These are phyloP conservation scores for Sarcophaga carnaria DNA, from an alignment of 2,888 invertebrate genomes.

Conservation along the genomic window DNA sequence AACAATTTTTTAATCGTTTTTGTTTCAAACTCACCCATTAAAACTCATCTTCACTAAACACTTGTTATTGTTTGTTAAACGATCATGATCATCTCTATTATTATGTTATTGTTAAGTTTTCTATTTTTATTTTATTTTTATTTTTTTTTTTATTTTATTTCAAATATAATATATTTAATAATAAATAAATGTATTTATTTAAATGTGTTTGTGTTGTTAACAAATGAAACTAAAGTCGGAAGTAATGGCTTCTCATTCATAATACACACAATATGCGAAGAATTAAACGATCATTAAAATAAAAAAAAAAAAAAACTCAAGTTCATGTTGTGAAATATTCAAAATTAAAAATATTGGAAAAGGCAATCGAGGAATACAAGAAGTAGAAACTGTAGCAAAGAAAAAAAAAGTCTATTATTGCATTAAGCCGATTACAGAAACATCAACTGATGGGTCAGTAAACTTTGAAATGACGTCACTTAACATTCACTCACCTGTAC, in stretches of 20 bases:
- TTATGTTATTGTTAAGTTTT: neutral
- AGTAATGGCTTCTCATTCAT: slow-evolving; percentile 27
- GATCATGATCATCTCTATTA: slow-evolving; percentile 47
- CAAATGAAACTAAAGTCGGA: slow-evolving; percentile 36
- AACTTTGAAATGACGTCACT: too few relatives aligned
- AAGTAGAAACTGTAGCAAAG: too few relatives aligned
- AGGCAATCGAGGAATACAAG: too few relatives aligned
- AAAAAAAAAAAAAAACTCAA: neutral
- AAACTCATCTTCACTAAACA: slow-evolving; percentile 37
- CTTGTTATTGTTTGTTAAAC: slow-evolving; percentile 44
- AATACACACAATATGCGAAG: neutral
- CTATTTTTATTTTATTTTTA: too few relatives aligned
- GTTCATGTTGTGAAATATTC: neutral
- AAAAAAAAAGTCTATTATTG: too few relatives aligned
- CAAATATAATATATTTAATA: slow-evolving; percentile 8
- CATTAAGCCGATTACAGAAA: too few relatives aligned
- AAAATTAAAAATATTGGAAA: too few relatives aligned
- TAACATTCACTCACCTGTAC: too few relatives aligned
- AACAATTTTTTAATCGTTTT: slow-evolving; percentile 36
- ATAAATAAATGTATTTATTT: neutral
- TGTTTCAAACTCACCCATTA: slow-evolving; percentile 24
- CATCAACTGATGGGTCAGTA: too few relatives aligned
- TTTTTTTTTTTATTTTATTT: neutral
- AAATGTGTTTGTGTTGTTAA: neutral
- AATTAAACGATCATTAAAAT: neutral